phyloP scores from a whole-genome alignment of 2,888 invertebrate genomes.

The Arctia plantaginis region DNA sequence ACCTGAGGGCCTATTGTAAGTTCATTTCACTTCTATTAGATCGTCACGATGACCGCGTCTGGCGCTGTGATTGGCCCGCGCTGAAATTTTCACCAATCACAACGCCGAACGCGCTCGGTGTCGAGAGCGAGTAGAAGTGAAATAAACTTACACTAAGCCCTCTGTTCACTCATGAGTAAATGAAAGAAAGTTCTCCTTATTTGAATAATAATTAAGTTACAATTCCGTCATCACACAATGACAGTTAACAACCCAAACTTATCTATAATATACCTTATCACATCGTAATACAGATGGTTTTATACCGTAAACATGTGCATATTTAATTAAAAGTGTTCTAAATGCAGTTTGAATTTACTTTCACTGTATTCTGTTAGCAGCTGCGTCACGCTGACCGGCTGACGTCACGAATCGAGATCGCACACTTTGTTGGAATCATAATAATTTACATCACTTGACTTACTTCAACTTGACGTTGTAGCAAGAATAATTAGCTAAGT shows the following conservation, averaged over 20 bases:
- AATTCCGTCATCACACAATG: conserved; percentile 26
- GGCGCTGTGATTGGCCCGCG: no score
- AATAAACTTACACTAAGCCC: no score
- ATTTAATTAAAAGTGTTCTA: conserved; percentile 45
- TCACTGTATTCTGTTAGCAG: conserved; percentile 43
- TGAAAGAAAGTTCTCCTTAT: conserved; percentile 44
- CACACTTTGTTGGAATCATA: conserved; percentile 5
- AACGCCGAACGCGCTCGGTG: no score
- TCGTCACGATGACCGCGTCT: no score
- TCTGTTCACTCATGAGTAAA: conserved; percentile 36
- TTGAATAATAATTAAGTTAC: conserved; percentile 47
- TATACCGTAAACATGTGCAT: conserved; percentile 5
- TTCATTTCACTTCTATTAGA: no score
- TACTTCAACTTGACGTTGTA: background rate
- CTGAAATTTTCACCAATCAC: no score
- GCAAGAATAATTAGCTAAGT: background rate
- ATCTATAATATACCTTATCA: conserved; percentile 21
- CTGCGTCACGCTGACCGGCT: conserved; percentile 36
- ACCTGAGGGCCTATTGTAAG: no score
- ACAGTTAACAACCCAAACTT: conserved; percentile 19
- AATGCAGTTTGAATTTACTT: conserved; percentile 51
- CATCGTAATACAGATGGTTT: conserved; percentile 22
- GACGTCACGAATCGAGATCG: conserved; percentile 38
- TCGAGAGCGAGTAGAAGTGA: no score
- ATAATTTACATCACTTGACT: background rate